Percentiles rank a stretch among this genome's conserved stretches.
phyloP scores from a whole-genome alignment of 1,140 invertebrate genomes.

The Cecropterus lyciades region DNA sequence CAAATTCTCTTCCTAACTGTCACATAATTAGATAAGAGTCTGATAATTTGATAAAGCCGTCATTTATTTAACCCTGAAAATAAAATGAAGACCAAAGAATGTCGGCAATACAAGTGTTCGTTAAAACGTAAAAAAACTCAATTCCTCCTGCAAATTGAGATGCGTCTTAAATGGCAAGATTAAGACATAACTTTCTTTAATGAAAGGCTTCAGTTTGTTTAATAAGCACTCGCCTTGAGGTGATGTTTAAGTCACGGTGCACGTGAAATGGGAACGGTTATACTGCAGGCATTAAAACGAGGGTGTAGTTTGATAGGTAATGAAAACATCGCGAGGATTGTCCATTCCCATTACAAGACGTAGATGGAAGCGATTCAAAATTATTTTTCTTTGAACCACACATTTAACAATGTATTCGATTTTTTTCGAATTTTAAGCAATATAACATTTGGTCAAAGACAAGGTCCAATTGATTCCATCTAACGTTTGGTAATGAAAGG shows the following conservation, averaged over 20 bases:
- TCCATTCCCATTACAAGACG: not conserved
- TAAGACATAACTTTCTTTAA: conserved; percentile 36
- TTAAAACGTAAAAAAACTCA: conserved; percentile 17
- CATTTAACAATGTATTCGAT: too few species aligned
- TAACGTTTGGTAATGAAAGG: too few species aligned
- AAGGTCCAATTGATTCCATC: too few species aligned
- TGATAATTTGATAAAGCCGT: conserved; percentile 10
- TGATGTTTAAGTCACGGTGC: conserved; percentile 38
- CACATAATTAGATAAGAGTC: conserved; percentile 3
- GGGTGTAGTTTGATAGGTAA: conserved; percentile 19
- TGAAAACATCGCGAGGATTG: conserved; percentile 27
- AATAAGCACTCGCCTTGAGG: conserved; percentile 39
- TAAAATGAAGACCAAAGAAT: conserved; percentile 8
- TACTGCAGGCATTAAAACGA: conserved; percentile 20
- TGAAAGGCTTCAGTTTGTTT: conserved; percentile 38
- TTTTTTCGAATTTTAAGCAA: too few species aligned
- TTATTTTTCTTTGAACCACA: not conserved
- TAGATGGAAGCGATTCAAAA: not conserved
- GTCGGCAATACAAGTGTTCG: conserved; percentile 4
- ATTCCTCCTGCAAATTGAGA: conserved; percentile 37
- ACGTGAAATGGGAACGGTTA: conserved; percentile 19
- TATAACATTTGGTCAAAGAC: too few species aligned
- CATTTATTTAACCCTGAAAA: not conserved
- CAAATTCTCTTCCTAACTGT: not conserved
- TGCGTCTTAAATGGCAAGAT: conserved; percentile 34